A percentile compares a stretch with the other conserved stretches of the same genome.
Conservation (phyloP, 2,113 vertebrate genomes). For the Lagopus muta region DNA sequence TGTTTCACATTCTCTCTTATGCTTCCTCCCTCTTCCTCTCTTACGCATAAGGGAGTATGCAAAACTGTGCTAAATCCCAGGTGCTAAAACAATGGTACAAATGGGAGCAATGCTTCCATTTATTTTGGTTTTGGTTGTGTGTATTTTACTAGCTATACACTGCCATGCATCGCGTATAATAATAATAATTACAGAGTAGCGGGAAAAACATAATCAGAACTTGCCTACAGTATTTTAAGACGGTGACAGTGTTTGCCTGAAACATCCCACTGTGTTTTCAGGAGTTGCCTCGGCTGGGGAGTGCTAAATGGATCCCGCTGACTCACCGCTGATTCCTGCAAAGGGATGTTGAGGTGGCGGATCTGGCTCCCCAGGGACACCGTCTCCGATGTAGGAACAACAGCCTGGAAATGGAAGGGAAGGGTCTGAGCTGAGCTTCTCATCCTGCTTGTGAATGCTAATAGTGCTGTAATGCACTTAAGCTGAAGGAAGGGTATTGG, state of each 20-base stretch:
- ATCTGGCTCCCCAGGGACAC: not conserved
- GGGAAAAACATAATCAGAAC: not conserved
- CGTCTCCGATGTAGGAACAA: not conserved
- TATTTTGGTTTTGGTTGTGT: not conserved
- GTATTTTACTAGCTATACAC: conserved; percentile 17
- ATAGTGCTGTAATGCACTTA: rapidly evolving
- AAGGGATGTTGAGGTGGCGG: conserved; percentile 30
- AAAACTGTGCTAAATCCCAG: no score
- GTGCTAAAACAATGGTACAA: no score
- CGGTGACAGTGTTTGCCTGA: conserved; percentile 48
- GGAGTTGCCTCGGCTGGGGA: not conserved
- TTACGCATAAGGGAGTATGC: no score
- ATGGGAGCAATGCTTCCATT: not conserved
- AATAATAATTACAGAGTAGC: conserved; percentile 40
- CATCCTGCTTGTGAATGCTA: not conserved
- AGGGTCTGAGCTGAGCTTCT: not conserved
- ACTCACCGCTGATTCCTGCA: conserved; percentile 13
- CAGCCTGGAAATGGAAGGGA: not conserved
- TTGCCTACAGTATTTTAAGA: conserved; percentile 41
- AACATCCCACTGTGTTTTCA: conserved; percentile 54
- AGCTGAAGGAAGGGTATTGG: not conserved
- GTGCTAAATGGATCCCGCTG: conserved; percentile 42
- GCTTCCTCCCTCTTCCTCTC: not conserved
- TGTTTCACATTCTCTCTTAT: not conserved
- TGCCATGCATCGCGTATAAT: not conserved